These are phyloP conservation scores for Drosophila imparisetae DNA, from an alignment of 2,888 invertebrate species.

Conservation along the genomic window DNA sequence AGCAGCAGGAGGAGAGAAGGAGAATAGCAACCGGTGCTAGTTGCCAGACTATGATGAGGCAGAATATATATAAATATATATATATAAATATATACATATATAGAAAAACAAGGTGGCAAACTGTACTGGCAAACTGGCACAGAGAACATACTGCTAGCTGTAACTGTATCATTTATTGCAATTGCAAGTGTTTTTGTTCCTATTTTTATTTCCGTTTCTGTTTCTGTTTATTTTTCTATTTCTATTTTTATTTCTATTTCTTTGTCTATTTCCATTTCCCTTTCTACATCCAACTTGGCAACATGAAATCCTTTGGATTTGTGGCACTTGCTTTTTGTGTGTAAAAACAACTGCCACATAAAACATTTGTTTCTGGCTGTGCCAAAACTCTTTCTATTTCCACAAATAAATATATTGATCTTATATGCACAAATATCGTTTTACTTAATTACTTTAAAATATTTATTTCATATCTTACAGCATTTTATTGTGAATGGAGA, in stretches of 20 bases:
- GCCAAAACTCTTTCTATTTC: background rate
- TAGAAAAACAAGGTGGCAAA: slow-evolving; percentile 44
- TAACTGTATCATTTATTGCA: slow-evolving; percentile 20
- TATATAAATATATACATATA: slow-evolving; percentile 1
- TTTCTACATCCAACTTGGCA: background rate
- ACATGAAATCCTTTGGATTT: slow-evolving; percentile 13
- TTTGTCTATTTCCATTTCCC: background rate
- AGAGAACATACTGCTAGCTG: background rate
- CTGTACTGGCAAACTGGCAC: slow-evolving; percentile 3
- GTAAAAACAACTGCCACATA: slow-evolving; percentile 30
- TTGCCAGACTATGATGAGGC: slow-evolving; percentile 35
- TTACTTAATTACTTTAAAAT: slow-evolving; percentile 31
- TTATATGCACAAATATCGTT: slow-evolving; percentile 13
- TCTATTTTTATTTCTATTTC: background rate
- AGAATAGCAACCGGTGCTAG: slow-evolving; percentile 8
- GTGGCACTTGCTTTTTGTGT: slow-evolving; percentile 9
- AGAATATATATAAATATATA: slow-evolving; percentile 16
- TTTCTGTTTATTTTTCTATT: background rate
- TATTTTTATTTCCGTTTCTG: background rate
- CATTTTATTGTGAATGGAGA: background rate
- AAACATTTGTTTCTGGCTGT: slow-evolving; percentile 5
- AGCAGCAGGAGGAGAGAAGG: no score
- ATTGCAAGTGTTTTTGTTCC: slow-evolving; percentile 34
- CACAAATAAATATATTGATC: background rate
- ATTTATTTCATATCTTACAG: background rate